Evolutionary conservation across 92 coral and sea anemone species (phyloP).

Genomic region (Palythoa grandis): DNA sequence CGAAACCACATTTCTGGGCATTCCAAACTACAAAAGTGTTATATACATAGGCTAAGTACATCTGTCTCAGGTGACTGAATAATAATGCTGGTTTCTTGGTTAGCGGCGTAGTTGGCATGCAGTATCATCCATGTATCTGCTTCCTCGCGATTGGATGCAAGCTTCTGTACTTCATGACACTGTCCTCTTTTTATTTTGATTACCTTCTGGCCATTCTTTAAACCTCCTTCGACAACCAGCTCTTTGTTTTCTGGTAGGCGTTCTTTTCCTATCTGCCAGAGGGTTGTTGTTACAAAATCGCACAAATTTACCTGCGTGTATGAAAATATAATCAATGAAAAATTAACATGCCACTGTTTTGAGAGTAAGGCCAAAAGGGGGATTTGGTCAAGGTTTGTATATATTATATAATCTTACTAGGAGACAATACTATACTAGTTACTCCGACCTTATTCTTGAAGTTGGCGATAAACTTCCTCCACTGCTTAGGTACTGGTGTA

Average conservation of each 20-base stretch:
- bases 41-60: too few relatives aligned
- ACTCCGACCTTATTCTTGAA: conserved; percentile 42
- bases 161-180: not conserved
- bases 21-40: too few relatives aligned
- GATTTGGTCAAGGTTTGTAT: too few relatives aligned
- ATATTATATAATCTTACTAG: too few relatives aligned
- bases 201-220: not conserved
- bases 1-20: too few relatives aligned
- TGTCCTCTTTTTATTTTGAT: not conserved
- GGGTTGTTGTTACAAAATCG: not conserved
- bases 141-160: conserved; percentile 5
- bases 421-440: too few relatives aligned
- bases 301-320: not conserved
- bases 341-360: too few relatives aligned
- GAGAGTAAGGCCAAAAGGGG: too few relatives aligned
- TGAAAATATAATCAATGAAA: too few relatives aligned
- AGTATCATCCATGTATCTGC: conserved; percentile 7
- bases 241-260: conserved; percentile 9
- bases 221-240: not conserved
- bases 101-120: conserved; percentile 15
- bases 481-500: conserved; percentile 60
- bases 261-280: conserved; percentile 6
- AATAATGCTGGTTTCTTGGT: too few relatives aligned
- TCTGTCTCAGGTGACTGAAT: too few relatives aligned
- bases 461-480: conserved; percentile 54